These are phyloP conservation scores for Stenichneumon culpator DNA, from an alignment of 2,888 invertebrate genomes.

Conservation along the genomic window DNA sequence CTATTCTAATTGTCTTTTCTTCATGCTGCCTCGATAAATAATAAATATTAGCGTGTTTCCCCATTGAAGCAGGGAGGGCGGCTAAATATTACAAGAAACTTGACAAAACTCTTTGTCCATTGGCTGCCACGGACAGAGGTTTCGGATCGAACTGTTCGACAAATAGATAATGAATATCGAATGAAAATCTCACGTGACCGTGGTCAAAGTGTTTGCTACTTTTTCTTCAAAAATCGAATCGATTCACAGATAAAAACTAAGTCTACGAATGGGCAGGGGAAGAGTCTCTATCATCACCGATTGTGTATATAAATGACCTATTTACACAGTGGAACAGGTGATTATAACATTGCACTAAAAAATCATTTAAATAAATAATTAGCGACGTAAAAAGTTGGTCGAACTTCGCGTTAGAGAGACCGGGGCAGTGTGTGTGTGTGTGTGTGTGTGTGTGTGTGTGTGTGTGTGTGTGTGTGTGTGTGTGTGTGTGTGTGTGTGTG, in stretches of 20 bases:
- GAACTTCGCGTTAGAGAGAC: slow-evolving; percentile 21
- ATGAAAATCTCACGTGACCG: slow-evolving; percentile 41
- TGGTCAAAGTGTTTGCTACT: slow-evolving; percentile 16
- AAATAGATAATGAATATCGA: slow-evolving; percentile 36
- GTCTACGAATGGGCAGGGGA: slow-evolving; percentile 32
- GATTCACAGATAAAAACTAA: slow-evolving; percentile 40
- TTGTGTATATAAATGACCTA: slow-evolving; percentile 69
- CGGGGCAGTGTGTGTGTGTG: no score
- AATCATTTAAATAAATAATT: slow-evolving; percentile 26
- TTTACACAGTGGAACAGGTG: slow-evolving; percentile 75
- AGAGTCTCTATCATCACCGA: slow-evolving; percentile 40
- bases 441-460: no score
- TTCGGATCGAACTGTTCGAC: neutral
- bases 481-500: no score
- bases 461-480: no score
- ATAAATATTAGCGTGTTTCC: slow-evolving; percentile 45
- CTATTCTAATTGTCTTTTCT: slow-evolving; percentile 36
- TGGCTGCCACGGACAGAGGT: slow-evolving; percentile 41
- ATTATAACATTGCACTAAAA: slow-evolving; percentile 81
- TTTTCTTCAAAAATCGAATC: slow-evolving; percentile 24
- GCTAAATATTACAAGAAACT: slow-evolving; percentile 48
- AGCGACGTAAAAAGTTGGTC: slow-evolving; percentile 41
- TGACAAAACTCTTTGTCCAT: slow-evolving; percentile 38
- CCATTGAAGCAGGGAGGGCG: slow-evolving; percentile 22
- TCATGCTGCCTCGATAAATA: slow-evolving; percentile 38